Percentiles rank a stretch among this genome's conserved stretches.
These are phyloP conservation scores for Hippocampus abdominalis DNA, from an alignment of 2,113 vertebrate genomes.

Conservation along the genomic window DNA sequence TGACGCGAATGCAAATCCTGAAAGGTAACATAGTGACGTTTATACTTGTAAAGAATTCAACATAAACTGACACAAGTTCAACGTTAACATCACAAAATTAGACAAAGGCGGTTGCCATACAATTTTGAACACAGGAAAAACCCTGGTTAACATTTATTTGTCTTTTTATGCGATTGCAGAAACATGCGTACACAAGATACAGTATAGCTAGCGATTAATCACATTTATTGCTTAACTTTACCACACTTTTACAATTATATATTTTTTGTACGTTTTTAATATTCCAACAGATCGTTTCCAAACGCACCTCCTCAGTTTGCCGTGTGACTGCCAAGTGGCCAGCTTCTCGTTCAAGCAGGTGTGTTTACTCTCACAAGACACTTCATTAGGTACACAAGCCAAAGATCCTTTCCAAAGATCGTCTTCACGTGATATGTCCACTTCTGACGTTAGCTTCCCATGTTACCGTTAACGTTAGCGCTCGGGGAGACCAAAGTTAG, in stretches of 20 bases:
- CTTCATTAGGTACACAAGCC: neutral
- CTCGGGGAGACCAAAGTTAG: no score
- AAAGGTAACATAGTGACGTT: slow-evolving; percentile 34
- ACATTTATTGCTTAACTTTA: neutral
- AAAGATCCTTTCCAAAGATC: neutral
- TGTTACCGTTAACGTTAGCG: no score
- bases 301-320: slow-evolving; percentile 39
- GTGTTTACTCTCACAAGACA: slow-evolving; percentile 4
- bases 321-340: slow-evolving; percentile 57
- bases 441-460: no score
- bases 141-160: neutral
- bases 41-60: neutral
- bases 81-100: no score
- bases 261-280: neutral
- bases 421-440: no score
- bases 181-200: neutral
- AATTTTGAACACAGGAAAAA: no score
- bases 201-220: neutral
- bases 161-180: neutral
- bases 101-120: no score
- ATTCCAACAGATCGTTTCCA: slow-evolving; percentile 51
- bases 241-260: no score
- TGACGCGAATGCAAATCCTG: slow-evolving; percentile 58
- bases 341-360: slow-evolving; percentile 59
- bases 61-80: neutral